phyloP scores from a whole-genome alignment of 1,140 invertebrate genomes.

The Bombus terrestris region DNA sequence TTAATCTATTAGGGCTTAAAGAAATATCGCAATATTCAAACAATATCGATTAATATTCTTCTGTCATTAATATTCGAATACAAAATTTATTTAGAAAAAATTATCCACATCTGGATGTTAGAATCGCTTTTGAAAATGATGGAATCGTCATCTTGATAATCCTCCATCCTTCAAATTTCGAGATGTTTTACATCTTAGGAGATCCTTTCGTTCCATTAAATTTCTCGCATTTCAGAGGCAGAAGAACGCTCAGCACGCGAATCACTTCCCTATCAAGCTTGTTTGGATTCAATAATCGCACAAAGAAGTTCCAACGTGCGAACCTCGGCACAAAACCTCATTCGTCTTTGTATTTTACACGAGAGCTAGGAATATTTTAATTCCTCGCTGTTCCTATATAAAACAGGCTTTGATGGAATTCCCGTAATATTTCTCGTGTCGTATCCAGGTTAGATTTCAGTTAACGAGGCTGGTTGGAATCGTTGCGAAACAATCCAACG shows the following conservation, averaged over 20 bases:
- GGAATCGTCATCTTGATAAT: not conserved
- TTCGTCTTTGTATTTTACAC: not conserved
- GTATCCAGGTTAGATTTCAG: not conserved
- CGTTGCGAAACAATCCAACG: constrained; percentile 6
- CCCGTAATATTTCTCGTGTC: not conserved
- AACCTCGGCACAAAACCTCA: no score
- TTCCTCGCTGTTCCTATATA: not conserved
- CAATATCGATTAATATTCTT: not conserved
- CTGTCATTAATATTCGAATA: not conserved
- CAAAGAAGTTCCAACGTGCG: not conserved
- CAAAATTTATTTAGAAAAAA: not conserved
- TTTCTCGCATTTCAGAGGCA: not conserved
- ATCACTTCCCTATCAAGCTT: not conserved
- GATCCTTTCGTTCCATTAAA: not conserved
- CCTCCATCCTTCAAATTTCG: not conserved
- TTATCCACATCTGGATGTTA: not conserved
- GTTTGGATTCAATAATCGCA: constrained; percentile 1
- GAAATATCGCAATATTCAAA: not conserved
- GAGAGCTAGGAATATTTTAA: not conserved
- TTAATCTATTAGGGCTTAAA: not conserved
- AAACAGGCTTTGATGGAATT: not conserved
- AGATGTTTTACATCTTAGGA: not conserved
- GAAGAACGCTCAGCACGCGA: not conserved
- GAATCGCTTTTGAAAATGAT: no score
- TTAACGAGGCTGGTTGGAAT: not conserved